These are phyloP conservation scores for Mylabris phalerata DNA, from an alignment of 1,140 invertebrate genomes.

Conservation along the genomic window DNA sequence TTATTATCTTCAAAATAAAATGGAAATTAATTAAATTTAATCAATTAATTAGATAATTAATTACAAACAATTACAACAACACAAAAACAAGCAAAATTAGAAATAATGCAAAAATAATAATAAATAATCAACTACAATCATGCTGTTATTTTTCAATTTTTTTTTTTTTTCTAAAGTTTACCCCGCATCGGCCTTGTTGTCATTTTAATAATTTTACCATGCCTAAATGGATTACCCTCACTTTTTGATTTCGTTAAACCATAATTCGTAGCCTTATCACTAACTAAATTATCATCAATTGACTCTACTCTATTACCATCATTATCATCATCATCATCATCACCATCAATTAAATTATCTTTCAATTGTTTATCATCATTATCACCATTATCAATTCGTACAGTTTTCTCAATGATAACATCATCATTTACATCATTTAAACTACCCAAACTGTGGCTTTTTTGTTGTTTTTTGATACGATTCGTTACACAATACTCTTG, in stretches of 20 bases:
- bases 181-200: conserved; percentile 24
- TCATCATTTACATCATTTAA: conserved; percentile 35
- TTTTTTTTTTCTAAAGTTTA: background rate
- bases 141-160: background rate
- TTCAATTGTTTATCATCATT: conserved; percentile 5
- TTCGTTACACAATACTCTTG: conserved; percentile 43
- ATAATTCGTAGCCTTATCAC: conserved; percentile 22
- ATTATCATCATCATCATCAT: background rate
- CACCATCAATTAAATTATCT: background rate
- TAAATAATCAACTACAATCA: conserved; percentile 1
- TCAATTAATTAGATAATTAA: no score
- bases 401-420: conserved; percentile 30
- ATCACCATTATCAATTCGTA: conserved; percentile 19
- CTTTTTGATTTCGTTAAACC: conserved; percentile 38
- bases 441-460: conserved; percentile 38
- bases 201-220: conserved; percentile 37
- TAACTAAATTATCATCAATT: background rate
- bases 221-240: conserved; percentile 38
- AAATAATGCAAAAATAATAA: background rate
- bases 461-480: conserved; percentile 29
- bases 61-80: no score
- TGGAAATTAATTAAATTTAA: background rate
- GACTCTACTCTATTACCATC: background rate
- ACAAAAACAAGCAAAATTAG: no score
- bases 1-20: background rate